A percentile compares a stretch with the other conserved stretches of the same genome.
Evolutionary conservation across 2,113 vertebrate genomes (phyloP).

Genomic region (Osmerus eperlanus): DNA sequence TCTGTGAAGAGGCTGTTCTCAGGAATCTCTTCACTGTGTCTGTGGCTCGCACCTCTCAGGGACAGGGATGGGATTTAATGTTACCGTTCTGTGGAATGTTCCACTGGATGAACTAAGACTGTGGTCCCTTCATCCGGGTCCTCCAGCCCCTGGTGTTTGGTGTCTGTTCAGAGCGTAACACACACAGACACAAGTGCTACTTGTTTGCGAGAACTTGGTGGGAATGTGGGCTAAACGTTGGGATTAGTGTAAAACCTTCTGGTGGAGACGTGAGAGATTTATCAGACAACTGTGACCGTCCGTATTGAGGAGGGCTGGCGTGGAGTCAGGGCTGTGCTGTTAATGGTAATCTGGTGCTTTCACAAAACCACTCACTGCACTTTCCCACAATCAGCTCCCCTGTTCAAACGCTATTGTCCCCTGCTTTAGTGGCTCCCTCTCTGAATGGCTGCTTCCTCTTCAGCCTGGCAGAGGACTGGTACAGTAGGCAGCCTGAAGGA

Average conservation of each 20-base stretch:
- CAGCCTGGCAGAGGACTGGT: background rate
- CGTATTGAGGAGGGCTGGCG: background rate
- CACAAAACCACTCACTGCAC: conserved; percentile 18
- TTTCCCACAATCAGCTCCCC: conserved; percentile 40
- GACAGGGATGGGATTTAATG: conserved; percentile 9
- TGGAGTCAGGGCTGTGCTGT: background rate
- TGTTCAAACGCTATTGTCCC: conserved; percentile 14
- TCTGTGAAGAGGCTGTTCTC: background rate
- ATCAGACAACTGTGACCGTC: conserved; percentile 22
- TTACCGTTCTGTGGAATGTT: conserved; percentile 7
- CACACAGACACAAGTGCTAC: no score
- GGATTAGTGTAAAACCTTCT: background rate
- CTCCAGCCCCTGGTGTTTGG: background rate
- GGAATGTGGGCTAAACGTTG: no score
- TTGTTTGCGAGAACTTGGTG: no score
- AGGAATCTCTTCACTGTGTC: background rate
- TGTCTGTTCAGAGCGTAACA: no score
- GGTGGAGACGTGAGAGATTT: background rate
- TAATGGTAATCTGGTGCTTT: conserved; percentile 7
- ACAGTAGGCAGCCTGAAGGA: background rate
- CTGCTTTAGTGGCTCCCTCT: background rate
- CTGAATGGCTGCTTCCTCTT: background rate
- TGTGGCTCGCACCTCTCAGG: background rate
- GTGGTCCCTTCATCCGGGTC: background rate
- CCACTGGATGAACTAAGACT: conserved; percentile 7